A percentile compares a stretch with the other conserved stretches of the same genome.
Evolutionary conservation across 2,888 invertebrate species (phyloP).

Genomic region (Orchesellides sinensis): DNA sequence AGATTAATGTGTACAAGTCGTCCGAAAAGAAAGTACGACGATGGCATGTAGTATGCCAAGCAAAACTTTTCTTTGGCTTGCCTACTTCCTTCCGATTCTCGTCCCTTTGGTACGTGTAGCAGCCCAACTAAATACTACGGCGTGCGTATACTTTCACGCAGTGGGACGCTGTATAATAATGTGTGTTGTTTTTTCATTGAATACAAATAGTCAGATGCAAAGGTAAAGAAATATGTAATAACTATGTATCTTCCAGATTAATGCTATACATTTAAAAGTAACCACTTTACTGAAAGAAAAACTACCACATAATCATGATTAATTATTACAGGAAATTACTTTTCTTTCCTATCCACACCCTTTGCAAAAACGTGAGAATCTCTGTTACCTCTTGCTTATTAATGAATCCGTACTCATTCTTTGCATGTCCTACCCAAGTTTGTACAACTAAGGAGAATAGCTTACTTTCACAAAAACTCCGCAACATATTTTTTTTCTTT

Average conservation of each 20-base stretch:
- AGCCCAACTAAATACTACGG: neutral
- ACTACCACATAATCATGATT: constrained; percentile 46
- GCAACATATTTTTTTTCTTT: too few relatives aligned
- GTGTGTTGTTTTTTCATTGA: too few relatives aligned
- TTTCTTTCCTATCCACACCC: constrained; percentile 61
- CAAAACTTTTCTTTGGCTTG: neutral
- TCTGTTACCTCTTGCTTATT: constrained; percentile 35
- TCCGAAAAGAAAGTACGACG: neutral
- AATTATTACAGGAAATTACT: constrained; percentile 60
- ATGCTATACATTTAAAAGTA: too few relatives aligned
- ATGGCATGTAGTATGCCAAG: constrained; percentile 23
- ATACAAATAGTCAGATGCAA: too few relatives aligned
- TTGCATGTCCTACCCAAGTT: neutral
- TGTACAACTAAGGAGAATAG: too few relatives aligned
- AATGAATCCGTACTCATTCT: constrained; percentile 46
- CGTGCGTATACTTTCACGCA: too few relatives aligned
- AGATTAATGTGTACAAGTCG: constrained; percentile 35
- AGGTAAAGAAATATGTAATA: too few relatives aligned
- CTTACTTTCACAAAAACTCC: too few relatives aligned
- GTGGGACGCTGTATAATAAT: too few relatives aligned
- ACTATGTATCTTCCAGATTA: too few relatives aligned
- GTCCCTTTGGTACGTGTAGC: neutral
- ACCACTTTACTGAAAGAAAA: too few relatives aligned
- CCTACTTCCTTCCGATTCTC: constrained; percentile 42
- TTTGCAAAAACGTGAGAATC: constrained; percentile 45